Conservation (phyloP, 2,888 invertebrate species). For the Anorthoa munda region DNA sequence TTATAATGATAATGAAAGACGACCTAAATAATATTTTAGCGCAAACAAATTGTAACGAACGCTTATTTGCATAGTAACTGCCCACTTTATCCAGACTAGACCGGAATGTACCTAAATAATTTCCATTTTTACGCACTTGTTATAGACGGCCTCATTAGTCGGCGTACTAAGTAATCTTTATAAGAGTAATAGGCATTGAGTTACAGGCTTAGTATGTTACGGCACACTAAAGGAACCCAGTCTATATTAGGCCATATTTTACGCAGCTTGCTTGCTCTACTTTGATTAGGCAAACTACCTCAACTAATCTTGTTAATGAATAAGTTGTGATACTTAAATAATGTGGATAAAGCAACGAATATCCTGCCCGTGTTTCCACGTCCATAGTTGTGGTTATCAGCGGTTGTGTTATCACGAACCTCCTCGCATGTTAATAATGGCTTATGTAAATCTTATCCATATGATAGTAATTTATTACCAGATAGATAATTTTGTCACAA, state of each 20-base stretch:
- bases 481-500: background rate
- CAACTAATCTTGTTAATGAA: background rate
- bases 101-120: slow-evolving; percentile 1
- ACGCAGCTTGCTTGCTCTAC: background rate
- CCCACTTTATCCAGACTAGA: background rate
- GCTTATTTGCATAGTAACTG: slow-evolving; percentile 4
- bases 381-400: background rate
- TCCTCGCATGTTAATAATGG: background rate
- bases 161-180: background rate
- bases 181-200: slow-evolving; percentile 16
- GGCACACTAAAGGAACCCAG: slow-evolving; percentile 7
- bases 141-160: slow-evolving; percentile 4
- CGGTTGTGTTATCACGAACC: background rate
- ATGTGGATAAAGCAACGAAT: background rate
- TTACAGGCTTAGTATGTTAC: slow-evolving; percentile 23
- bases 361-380: background rate
- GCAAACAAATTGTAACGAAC: slow-evolving; percentile 6
- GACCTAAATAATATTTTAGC: background rate
- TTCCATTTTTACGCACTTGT: background rate
- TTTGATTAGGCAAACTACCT: background rate
- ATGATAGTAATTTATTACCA: background rate
- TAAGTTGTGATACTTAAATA: background rate
- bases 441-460: background rate
- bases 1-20: background rate
- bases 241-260: background rate